phyloP scores from a whole-genome alignment of 2,113 vertebrate species.

The Candoia aspera region DNA sequence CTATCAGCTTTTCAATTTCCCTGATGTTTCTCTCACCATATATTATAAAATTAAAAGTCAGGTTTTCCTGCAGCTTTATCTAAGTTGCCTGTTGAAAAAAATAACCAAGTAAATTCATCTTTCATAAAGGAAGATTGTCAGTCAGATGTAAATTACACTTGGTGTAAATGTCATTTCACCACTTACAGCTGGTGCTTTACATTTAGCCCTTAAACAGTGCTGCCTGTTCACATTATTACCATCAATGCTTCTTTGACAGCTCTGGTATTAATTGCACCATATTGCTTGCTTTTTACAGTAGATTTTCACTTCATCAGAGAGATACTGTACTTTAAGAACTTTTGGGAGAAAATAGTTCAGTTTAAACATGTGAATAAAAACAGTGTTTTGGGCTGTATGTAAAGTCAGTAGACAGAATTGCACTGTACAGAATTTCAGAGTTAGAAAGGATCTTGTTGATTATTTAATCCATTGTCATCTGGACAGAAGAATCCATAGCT shows the following conservation, averaged over 20 bases:
- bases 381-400: neutral
- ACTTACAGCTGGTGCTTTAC: constrained; percentile 53
- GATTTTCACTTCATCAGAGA: constrained; percentile 42
- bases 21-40: constrained; percentile 24
- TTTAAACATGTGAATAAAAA: constrained; percentile 11
- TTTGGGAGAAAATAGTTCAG: constrained; percentile 45
- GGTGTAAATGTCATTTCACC: constrained; percentile 60
- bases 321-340: constrained; percentile 50
- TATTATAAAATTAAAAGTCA: constrained; percentile 37
- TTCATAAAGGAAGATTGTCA: constrained; percentile 57
- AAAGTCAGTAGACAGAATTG: neutral
- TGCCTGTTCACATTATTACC: constrained; percentile 54
- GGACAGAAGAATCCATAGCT: neutral
- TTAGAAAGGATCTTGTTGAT: neutral
- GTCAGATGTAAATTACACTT: constrained; percentile 59
- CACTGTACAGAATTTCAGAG: neutral
- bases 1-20: constrained; percentile 44
- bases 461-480: neutral
- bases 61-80: constrained; percentile 37
- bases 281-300: constrained; percentile 48
- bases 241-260: constrained; percentile 51
- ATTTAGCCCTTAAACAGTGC: constrained; percentile 55
- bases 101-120: constrained; percentile 58
- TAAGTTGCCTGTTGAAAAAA: constrained; percentile 22
- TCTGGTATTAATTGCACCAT: constrained; percentile 65